Conservation (phyloP, 1,140 invertebrate genomes). For the Euglossa dilemma region DNA sequence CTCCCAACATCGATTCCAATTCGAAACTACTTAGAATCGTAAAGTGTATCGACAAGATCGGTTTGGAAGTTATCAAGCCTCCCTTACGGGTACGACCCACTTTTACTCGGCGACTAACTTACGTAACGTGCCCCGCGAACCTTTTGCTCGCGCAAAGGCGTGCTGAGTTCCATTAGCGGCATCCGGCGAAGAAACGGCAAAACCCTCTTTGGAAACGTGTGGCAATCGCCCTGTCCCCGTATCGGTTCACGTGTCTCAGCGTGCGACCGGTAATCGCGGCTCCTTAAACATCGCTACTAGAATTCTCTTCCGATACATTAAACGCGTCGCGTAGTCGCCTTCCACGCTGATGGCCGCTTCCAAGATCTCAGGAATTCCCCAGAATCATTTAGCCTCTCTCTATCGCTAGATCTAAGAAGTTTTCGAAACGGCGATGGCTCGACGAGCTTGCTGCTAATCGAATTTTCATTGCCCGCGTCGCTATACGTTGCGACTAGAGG, state of each 20-base stretch:
- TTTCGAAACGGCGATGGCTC: no score
- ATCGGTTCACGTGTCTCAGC: conserved; percentile 35
- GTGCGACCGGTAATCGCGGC: neutral
- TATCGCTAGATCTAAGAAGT: no score
- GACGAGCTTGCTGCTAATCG: no score
- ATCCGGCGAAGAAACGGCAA: conserved; percentile 44
- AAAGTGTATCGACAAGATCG: conserved; percentile 28
- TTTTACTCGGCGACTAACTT: conserved; percentile 54
- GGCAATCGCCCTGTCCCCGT: conserved; percentile 14
- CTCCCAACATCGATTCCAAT: neutral
- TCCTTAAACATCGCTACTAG: conserved; percentile 1
- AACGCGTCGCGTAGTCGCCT: neutral
- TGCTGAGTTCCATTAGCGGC: conserved; percentile 55
- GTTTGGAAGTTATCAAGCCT: conserved; percentile 32
- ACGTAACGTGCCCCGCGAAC: conserved; percentile 51
- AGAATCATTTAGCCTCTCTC: no score
- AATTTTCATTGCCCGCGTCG: no score
- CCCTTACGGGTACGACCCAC: conserved; percentile 57
- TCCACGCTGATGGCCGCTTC: neutral
- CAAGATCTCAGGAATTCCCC: neutral
- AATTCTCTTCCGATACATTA: conserved; percentile 15
- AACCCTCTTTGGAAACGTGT: conserved; percentile 41
- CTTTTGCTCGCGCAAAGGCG: conserved; percentile 54
- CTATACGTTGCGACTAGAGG: no score
- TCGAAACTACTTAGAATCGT: neutral